A percentile compares a stretch with the other conserved stretches of the same genome.
Conservation (phyloP, 1,140 invertebrate genomes). For the Kradibia gibbosae region DNA sequence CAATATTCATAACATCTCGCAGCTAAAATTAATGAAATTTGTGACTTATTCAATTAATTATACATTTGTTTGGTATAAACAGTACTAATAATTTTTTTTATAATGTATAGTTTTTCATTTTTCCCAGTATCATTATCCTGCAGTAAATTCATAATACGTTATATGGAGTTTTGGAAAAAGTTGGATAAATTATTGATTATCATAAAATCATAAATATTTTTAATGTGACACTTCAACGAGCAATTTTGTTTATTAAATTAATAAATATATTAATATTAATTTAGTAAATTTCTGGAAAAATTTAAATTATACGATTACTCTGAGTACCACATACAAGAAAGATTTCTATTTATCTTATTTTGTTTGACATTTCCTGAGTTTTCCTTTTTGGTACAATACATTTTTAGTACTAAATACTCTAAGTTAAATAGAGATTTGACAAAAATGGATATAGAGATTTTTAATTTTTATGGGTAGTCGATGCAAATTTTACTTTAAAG, state of each 20-base stretch:
- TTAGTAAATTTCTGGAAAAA: too few relatives aligned
- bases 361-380: background rate
- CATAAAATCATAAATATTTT: background rate
- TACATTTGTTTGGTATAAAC: constrained; percentile 2
- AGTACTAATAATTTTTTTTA: too few relatives aligned
- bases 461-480: background rate
- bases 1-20: constrained; percentile 25
- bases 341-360: too few relatives aligned
- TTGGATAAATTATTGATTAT: background rate
- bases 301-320: too few relatives aligned
- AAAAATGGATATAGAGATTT: background rate
- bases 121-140: background rate
- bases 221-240: background rate
- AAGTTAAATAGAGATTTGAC: background rate
- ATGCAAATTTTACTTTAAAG: background rate
- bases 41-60: constrained; percentile 35
- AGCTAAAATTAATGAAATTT: constrained; percentile 9
- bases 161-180: background rate
- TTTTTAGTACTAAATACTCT: background rate
- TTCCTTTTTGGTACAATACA: background rate
- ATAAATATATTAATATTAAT: too few relatives aligned
- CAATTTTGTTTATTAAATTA: background rate
- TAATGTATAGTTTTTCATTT: constrained; percentile 16
- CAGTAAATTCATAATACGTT: constrained; percentile 18
- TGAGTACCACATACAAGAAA: too few relatives aligned